Conservation (phyloP, 1,140 invertebrate species). For the Dreissena rostriformis region DNA sequence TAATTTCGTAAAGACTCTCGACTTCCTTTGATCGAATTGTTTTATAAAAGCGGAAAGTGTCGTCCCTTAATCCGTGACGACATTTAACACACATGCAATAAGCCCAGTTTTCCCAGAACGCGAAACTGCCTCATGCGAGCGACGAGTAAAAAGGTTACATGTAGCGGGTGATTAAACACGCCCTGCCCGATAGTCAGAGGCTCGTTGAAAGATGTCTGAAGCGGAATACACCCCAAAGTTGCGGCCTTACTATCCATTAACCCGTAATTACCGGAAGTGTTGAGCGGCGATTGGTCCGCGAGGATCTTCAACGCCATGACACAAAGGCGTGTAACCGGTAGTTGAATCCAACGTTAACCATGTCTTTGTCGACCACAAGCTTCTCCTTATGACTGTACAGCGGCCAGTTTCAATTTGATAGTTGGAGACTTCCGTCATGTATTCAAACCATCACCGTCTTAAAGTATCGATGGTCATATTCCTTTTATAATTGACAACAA, state of each 20-base stretch:
- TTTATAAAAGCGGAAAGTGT: too few species aligned
- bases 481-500: too few species aligned
- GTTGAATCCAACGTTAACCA: constrained; percentile 73
- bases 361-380: constrained; percentile 84
- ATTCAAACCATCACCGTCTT: constrained; percentile 91
- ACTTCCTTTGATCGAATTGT: too few species aligned
- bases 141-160: too few species aligned
- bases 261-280: constrained; percentile 65
- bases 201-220: too few species aligned
- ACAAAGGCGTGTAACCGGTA: constrained; percentile 72
- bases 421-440: constrained; percentile 88
- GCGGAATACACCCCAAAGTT: constrained; percentile 68
- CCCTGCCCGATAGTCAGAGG: too few species aligned
- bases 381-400: constrained; percentile 63
- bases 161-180: too few species aligned
- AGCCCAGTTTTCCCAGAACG: too few species aligned
- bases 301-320: constrained; percentile 66
- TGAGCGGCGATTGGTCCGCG: constrained; percentile 43
- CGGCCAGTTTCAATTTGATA: constrained; percentile 81
- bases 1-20: too few species aligned
- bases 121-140: too few species aligned
- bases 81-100: too few species aligned
- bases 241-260: constrained; percentile 68
- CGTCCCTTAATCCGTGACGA: too few species aligned
- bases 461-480: constrained; percentile 78